Evolutionary conservation across 2,797 vertebrate genomes (phyloP), one percentile per base, ranked within the genome.

Genomic region (Enteromius anoplus): DNA sequence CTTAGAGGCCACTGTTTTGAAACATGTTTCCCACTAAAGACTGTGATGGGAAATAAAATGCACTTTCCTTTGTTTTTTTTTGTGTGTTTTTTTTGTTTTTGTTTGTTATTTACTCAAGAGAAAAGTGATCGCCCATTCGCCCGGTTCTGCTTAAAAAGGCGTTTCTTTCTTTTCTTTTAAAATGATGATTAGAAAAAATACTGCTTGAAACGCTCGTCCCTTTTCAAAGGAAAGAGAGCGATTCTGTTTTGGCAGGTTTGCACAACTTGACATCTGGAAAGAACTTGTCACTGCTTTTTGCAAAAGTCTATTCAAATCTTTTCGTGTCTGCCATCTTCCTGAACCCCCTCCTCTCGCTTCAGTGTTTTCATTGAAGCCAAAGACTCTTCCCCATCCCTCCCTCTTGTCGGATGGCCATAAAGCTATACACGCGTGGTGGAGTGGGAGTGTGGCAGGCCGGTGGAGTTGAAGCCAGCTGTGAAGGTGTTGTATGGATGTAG

Each of bases 381-480:
- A 70, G 49, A 42, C 78, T 65, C 45, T 60, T 86, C 87, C 34
- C 78, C 89, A 85, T 82, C 51, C 82, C 75, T 88, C 78, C 90
- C 86, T 85, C 29, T 88, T 85, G 87, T 86, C 81, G 75, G 86
- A 84, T 91, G 91, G 92, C 88, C 91, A 92, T 94, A 95, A 96
- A 92, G 97, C 97, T 99, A 99, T 99, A 99, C 98, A 88, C 98
- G 95, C 87, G 98, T 99, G 91, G 98, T 99, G 90, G 98, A 99
- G 94, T 99, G 98, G 94, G 98, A 98, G 91, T 99, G 98, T 21
- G 98, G 97, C 91, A 99, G 96, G 91, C 97, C 96, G 3, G 97
- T 96, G 92, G 97, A 97, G 93, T 97, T 98, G 95, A 99, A 99
- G 85, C 97, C 97, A 8, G 98, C 93, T 0, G 98, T 97, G 91